phyloP scores from a whole-genome alignment of 2,113 vertebrate genomes.

The Phaethon lepturus region DNA sequence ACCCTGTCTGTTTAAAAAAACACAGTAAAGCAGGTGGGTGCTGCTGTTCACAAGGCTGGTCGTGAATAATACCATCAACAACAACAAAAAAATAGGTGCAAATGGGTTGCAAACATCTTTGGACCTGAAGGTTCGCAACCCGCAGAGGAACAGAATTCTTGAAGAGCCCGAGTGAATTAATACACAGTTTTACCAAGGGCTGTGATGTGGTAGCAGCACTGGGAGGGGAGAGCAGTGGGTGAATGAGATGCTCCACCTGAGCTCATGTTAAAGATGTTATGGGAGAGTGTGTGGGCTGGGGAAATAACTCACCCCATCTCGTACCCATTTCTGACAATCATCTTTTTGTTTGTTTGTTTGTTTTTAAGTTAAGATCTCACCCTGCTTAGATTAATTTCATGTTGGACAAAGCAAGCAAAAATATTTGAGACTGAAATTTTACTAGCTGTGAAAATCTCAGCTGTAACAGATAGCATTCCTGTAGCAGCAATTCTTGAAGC shows the following conservation, averaged over 20 bases:
- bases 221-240: not conserved
- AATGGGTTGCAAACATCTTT: not conserved
- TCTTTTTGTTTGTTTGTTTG: not conserved
- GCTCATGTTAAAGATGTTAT: not conserved
- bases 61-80: rapidly evolving
- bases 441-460: not conserved
- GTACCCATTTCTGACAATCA: not conserved
- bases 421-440: not conserved
- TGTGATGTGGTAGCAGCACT: not conserved
- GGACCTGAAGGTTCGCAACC: not conserved
- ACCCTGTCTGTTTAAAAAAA: not conserved
- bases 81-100: not conserved
- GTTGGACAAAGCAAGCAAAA: not conserved
- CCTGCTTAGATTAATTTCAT: not conserved
- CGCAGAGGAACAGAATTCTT: not conserved
- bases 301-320: not conserved
- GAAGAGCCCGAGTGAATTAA: not conserved
- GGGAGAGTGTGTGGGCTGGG: rapidly evolving
- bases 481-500: not conserved
- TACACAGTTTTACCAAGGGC: not conserved
- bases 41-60: rapidly evolving
- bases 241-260: not conserved
- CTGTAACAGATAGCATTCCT: not conserved
- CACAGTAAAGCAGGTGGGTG: not conserved
- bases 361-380: not conserved